Conservation (phyloP, 2,797 vertebrate genomes). For the Morus bassanus region DNA sequence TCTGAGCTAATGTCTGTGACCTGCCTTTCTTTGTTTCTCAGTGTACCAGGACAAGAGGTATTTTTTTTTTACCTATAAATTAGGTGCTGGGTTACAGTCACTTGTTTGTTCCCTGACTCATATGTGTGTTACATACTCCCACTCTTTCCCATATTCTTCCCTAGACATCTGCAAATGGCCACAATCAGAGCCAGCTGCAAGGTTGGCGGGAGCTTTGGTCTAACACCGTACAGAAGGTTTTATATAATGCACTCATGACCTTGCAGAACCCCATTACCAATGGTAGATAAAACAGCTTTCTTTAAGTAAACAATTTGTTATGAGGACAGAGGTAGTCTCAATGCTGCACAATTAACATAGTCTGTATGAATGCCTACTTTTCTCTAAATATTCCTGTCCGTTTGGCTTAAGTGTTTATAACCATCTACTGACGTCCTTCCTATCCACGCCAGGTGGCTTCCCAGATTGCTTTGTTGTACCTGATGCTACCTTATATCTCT, state of each 20-base stretch:
- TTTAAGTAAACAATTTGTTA: background rate
- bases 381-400: background rate
- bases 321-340: background rate
- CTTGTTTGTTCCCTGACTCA: background rate
- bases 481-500: background rate
- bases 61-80: background rate
- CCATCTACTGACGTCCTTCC: background rate
- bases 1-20: background rate
- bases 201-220: background rate
- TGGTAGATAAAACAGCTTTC: background rate
- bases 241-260: background rate
- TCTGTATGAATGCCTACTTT: background rate
- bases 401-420: background rate
- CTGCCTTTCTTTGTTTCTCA: background rate
- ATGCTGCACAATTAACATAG: background rate
- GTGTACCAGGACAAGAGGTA: background rate
- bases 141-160: background rate
- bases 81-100: background rate
- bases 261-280: background rate
- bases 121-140: accelerated
- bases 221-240: background rate
- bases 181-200: background rate
- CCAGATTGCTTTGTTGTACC: background rate
- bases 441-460: background rate
- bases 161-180: background rate